Evolutionary conservation across 1,140 invertebrate species (phyloP).

Genomic region (Drosophila takahashii): DNA sequence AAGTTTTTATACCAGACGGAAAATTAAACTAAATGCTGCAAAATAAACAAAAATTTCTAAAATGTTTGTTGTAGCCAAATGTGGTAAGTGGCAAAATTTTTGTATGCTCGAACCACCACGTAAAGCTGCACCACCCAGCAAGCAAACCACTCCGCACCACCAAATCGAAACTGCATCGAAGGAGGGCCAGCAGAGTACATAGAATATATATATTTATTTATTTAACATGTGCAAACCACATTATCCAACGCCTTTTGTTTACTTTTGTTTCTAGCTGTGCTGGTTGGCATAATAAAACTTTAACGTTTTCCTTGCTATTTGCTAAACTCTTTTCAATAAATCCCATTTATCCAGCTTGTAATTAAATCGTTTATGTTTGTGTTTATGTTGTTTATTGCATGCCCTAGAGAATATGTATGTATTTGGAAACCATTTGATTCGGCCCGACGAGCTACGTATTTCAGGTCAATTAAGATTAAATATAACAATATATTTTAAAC

Average conservation of each 20-base stretch:
- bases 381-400: slow-evolving; percentile 33
- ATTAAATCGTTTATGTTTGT: slow-evolving; percentile 1
- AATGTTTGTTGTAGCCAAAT: slow-evolving; percentile 35
- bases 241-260: slow-evolving; percentile 15
- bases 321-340: slow-evolving; percentile 1
- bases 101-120: slow-evolving; percentile 37
- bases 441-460: not conserved
- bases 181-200: slow-evolving; percentile 24
- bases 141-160: slow-evolving; percentile 17
- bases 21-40: slow-evolving; percentile 41
- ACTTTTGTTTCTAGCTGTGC: slow-evolving; percentile 7
- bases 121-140: slow-evolving; percentile 9
- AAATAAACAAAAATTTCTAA: not conserved
- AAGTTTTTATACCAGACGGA: slow-evolving; percentile 58
- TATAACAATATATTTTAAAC: no score
- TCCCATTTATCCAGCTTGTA: slow-evolving; percentile 4
- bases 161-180: slow-evolving; percentile 2
- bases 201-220: slow-evolving; percentile 19
- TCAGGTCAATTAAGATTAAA: not conserved
- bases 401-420: slow-evolving; percentile 15
- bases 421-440: slow-evolving; percentile 8
- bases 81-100: slow-evolving; percentile 78
- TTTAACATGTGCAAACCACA: slow-evolving; percentile 17
- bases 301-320: slow-evolving; percentile 21
- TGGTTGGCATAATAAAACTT: slow-evolving; percentile 13